phyloP scores from a whole-genome alignment of 2,888 invertebrate genomes.

The Ectobius pallidus region DNA sequence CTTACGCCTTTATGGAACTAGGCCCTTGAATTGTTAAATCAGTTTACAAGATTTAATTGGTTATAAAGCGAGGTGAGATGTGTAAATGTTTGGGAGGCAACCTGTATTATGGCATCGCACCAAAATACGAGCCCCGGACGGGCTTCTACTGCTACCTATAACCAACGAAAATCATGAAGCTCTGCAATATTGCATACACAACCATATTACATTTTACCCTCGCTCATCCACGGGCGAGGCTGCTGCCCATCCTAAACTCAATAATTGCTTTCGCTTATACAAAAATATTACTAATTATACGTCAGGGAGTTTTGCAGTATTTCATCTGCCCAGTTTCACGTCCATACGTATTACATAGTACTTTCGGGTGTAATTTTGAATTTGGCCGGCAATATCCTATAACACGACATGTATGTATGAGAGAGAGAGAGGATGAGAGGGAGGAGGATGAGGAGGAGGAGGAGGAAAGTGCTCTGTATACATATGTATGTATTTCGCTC shows the following conservation, averaged over 20 bases:
- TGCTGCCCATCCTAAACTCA: constrained; percentile 37
- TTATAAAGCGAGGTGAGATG: no score
- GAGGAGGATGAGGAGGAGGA: background rate
- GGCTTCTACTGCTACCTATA: constrained; percentile 17
- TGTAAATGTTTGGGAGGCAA: background rate
- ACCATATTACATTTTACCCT: constrained; percentile 32
- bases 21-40: no score
- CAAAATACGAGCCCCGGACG: constrained; percentile 4
- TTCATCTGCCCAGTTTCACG: constrained; percentile 31
- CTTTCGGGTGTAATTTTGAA: constrained; percentile 39
- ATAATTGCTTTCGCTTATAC: constrained; percentile 41
- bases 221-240: background rate
- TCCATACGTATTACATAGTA: constrained; percentile 28
- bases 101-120: constrained; percentile 17
- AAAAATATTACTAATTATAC: constrained; percentile 42
- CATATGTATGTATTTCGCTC: constrained; percentile 20
- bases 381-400: constrained; percentile 38
- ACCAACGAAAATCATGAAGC: constrained; percentile 28
- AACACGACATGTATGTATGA: constrained; percentile 20
- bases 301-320: constrained; percentile 40
- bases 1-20: no score
- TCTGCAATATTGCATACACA: constrained; percentile 32
- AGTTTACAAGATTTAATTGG: no score
- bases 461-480: constrained; percentile 7
- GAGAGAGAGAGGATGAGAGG: background rate